Percentiles rank a stretch among this genome's conserved stretches.
Evolutionary conservation across 2,797 vertebrate species (phyloP).

Genomic region (Dendrocincla fuliginosa): DNA sequence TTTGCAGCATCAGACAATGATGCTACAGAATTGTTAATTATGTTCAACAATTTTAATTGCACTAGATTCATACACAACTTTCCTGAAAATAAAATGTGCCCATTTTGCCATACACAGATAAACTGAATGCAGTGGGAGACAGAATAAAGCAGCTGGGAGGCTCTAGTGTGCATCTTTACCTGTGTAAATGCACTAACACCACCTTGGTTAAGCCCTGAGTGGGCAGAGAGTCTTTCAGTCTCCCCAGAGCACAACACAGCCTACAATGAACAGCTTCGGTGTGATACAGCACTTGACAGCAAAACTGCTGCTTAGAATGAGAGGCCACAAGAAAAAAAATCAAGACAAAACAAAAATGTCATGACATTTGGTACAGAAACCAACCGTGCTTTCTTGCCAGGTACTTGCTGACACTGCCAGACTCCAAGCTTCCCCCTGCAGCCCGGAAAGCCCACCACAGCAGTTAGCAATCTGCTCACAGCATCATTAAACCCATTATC

Average conservation of each 20-base stretch:
- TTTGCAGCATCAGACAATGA: not conserved
- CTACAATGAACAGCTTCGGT: not conserved
- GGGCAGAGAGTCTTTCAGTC: not conserved
- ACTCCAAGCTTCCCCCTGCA: slow-evolving; percentile 4
- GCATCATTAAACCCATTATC: slow-evolving; percentile 50
- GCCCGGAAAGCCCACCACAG: slow-evolving; percentile 22
- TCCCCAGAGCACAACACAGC: not conserved
- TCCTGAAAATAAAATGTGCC: not conserved
- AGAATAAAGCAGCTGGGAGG: not conserved
- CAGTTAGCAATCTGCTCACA: slow-evolving; percentile 68
- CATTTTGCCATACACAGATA: not conserved
- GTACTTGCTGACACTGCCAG: slow-evolving; percentile 52
- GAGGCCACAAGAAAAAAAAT: not conserved
- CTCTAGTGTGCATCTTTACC: accelerated
- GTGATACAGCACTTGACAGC: not conserved
- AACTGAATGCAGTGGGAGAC: not conserved
- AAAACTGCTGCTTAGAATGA: not conserved
- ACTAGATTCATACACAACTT: not conserved
- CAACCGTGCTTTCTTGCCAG: not conserved
- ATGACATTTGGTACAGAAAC: slow-evolving; percentile 57
- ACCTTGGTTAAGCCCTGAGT: not conserved
- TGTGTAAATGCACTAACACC: not conserved
- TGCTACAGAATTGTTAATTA: not conserved
- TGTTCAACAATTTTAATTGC: not conserved
- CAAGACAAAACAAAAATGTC: slow-evolving; percentile 7